Base-by-base conservation (phyloP, 92 coral and sea anemone genomes). In the Ricordea florida region DNA sequence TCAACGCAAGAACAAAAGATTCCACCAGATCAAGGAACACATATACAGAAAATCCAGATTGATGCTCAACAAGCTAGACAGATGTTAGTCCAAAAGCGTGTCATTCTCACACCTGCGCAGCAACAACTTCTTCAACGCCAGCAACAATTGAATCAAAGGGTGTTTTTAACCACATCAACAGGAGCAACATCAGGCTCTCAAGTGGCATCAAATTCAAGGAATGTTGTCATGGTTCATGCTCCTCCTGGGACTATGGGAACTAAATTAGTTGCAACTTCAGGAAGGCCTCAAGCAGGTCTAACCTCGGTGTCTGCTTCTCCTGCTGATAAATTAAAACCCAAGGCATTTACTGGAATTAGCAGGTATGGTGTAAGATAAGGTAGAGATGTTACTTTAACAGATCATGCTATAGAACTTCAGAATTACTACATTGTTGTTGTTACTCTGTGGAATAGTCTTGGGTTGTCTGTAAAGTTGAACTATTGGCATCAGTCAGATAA, bases 311-410 rank as follows among this genome's bases (percentile, higher is more conserved):
- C 89, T 11, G 76, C 94, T 5, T 68, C 88, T 26, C 93, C 81
- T 15, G 88, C 89, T 14, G 97, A 92, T 20, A 92, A 92, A 58
- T 56, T 92, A 11, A 91, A 92, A 76, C 96, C 92, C 58, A 92
- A 93, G 32, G 77, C 93, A 37, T 85, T 93, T 68, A 74, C 97
- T 48, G 97, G 97, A 16, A 88, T 91, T 10, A 91, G 97, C 84
- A 91, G 97, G 97, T 91, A 51, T 36, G 57, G 17, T 28, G 8
- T 49, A 4, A 8, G 22, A 28, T 9, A 50, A 31, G n/a, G n/a
- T n/a, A n/a, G n/a, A n/a, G n/a, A n/a, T n/a, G n/a, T n/a, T n/a
- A n/a, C n/a, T n/a, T n/a, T n/a, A n/a, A n/a, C n/a, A n/a, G n/a
- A n/a, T n/a, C n/a, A n/a, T n/a, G n/a, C n/a, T n/a, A n/a, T n/a